Percentiles rank a stretch among this genome's conserved stretches.
These are phyloP conservation scores for Caenorhabditis sp. DNA, from an alignment of 2,888 invertebrate genomes.

Conservation along the genomic window DNA sequence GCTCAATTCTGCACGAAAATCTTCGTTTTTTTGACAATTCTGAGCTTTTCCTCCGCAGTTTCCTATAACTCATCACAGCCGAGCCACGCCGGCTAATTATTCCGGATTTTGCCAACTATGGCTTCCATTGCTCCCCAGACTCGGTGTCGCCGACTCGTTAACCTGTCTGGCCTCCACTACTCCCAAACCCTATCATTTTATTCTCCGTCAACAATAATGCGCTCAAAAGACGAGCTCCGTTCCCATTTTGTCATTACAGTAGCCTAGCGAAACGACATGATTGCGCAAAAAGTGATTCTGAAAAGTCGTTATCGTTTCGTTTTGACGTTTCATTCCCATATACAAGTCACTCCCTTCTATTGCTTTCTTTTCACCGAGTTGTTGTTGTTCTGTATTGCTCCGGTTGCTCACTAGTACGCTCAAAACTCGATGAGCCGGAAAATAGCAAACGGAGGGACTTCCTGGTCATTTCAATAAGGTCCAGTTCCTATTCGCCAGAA, in stretches of 20 bases:
- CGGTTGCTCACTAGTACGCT: constrained; percentile 9
- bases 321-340: neutral
- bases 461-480: constrained; percentile 19
- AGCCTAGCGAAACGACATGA: neutral
- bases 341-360: neutral
- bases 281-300: neutral
- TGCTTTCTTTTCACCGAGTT: neutral
- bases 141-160: no score
- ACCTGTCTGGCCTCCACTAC: no score
- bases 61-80: no score
- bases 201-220: neutral
- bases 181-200: neutral
- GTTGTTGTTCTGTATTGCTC: constrained; percentile 19
- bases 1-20: no score
- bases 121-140: no score
- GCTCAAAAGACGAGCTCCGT: neutral
- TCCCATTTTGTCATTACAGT: neutral
- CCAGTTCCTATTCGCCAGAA: neutral
- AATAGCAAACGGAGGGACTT: constrained; percentile 25
- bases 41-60: no score
- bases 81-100: no score
- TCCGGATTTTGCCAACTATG: no score
- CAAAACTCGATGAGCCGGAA: constrained; percentile 33
- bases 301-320: constrained; percentile 6
- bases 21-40: no score